A percentile compares a stretch with the other conserved stretches of the same genome.
These are phyloP conservation scores for Hippocampus mohnikei DNA, from an alignment of 2,113 vertebrate genomes.

Conservation along the genomic window DNA sequence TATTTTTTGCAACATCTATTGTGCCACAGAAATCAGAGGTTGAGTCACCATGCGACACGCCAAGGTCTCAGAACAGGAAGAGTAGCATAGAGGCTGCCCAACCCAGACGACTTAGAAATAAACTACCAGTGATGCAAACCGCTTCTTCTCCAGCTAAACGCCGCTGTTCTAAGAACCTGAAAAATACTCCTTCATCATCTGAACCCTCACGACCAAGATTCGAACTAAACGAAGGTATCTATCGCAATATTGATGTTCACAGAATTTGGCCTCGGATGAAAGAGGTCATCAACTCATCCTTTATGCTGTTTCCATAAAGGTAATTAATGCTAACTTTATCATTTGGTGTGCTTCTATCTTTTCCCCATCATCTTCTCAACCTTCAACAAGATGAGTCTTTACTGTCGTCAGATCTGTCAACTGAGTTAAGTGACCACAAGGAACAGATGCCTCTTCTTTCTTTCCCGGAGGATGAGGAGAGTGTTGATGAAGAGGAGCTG, in stretches of 20 bases:
- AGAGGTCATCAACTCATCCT: background rate
- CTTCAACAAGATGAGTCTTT: constrained; percentile 33
- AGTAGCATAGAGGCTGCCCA: background rate
- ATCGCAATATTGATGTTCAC: background rate
- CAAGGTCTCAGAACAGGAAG: background rate
- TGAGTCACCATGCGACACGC: constrained; percentile 8
- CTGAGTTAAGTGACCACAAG: constrained; percentile 64
- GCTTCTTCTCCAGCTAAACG: constrained; percentile 9
- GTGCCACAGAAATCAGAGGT: constrained; percentile 29
- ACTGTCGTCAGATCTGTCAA: constrained; percentile 65
- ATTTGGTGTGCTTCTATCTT: constrained; percentile 18
- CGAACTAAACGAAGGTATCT: constrained; percentile 52
- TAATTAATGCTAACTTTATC: background rate
- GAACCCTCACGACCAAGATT: constrained; percentile 39
- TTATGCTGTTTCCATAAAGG: background rate
- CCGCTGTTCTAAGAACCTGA: constrained; percentile 1
- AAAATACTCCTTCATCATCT: background rate
- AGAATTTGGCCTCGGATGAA: background rate
- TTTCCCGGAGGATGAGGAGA: constrained; percentile 44
- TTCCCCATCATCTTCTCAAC: background rate
- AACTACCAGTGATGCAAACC: background rate
- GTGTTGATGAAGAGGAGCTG: constrained; percentile 67
- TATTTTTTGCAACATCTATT: background rate
- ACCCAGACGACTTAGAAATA: constrained; percentile 11
- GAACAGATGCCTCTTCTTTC: constrained; percentile 32